These are phyloP conservation scores for Melanotus villosus DNA, from an alignment of 2,888 invertebrate species.

Conservation along the genomic window DNA sequence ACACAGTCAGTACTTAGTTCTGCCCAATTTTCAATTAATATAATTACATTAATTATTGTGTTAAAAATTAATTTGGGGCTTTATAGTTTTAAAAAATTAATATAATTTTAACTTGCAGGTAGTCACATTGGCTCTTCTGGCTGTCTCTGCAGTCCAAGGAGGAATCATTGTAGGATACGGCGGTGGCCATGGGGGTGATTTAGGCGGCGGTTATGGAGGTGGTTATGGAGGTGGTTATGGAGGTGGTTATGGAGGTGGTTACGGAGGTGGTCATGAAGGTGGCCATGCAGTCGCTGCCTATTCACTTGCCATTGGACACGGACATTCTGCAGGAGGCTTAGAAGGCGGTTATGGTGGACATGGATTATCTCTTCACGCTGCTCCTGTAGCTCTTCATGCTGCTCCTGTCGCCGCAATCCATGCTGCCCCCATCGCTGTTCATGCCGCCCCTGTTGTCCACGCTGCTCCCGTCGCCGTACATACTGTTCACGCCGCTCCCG, in stretches of 20 bases:
- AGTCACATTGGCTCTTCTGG: neutral
- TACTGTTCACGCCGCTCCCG: slow-evolving; percentile 20
- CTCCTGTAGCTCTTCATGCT: neutral
- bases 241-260: neutral
- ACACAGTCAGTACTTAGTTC: neutral
- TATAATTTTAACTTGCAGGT: neutral
- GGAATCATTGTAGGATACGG: slow-evolving; percentile 1
- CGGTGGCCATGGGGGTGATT: neutral
- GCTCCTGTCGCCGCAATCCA: slow-evolving; percentile 12
- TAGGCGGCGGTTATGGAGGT: neutral
- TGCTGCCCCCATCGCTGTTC: slow-evolving; percentile 4
- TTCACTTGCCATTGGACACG: neutral
- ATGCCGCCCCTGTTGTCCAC: slow-evolving; percentile 11
- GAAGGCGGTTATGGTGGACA: neutral
- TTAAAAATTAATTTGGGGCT: no score
- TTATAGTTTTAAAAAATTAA: no score
- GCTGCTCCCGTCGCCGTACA: slow-evolving; percentile 13
- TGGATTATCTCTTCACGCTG: no score
- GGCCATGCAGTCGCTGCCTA: neutral
- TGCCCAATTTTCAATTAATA: neutral
- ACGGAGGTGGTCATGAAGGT: neutral
- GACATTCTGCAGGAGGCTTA: neutral
- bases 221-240: neutral
- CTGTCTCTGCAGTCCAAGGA: neutral
- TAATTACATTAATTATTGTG: no score